Evolutionary conservation across 2,888 invertebrate species (phyloP).

Genomic region (Acrocera orbiculus): DNA sequence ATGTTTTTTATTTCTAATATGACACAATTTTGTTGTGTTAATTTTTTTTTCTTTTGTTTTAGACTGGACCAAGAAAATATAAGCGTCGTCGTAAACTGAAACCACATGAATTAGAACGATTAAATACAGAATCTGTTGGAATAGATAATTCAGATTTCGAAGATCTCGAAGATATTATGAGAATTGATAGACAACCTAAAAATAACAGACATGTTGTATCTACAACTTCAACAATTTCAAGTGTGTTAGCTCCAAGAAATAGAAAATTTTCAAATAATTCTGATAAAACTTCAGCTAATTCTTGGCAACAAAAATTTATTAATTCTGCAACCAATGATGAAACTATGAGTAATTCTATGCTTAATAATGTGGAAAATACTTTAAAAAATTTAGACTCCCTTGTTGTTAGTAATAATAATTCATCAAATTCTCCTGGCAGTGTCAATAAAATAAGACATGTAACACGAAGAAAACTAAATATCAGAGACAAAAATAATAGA

Average conservation of each 20-base stretch:
- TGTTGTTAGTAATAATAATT: conserved; percentile 25
- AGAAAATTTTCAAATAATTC: conserved; percentile 10
- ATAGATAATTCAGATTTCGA: conserved; percentile 28
- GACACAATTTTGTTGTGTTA: not conserved
- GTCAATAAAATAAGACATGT: conserved; percentile 18
- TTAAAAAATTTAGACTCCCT: conserved; percentile 32
- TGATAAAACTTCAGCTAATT: conserved; percentile 12
- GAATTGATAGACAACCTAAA: conserved; percentile 10
- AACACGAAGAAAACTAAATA: conserved; percentile 19
- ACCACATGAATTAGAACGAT: conserved; percentile 35
- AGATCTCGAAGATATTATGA: conserved; percentile 27
- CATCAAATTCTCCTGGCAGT: conserved; percentile 22
- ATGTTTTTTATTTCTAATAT: conserved; percentile 11
- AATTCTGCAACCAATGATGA: conserved; percentile 25
- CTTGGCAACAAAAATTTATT: conserved; percentile 24
- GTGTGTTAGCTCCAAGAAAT: conserved; percentile 16
- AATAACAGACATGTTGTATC: conserved; percentile 4
- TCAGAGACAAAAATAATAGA: conserved; percentile 30
- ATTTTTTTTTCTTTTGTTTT: conserved; percentile 8
- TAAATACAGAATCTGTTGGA: conserved; percentile 21
- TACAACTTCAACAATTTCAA: conserved; percentile 26
- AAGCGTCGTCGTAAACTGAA: conserved; percentile 62
- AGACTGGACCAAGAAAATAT: conserved; percentile 62
- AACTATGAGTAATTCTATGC: conserved; percentile 30
- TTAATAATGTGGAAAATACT: conserved; percentile 33